These are phyloP conservation scores for Palloptera scutellata DNA, from an alignment of 2,888 invertebrate species.

Conservation along the genomic window DNA sequence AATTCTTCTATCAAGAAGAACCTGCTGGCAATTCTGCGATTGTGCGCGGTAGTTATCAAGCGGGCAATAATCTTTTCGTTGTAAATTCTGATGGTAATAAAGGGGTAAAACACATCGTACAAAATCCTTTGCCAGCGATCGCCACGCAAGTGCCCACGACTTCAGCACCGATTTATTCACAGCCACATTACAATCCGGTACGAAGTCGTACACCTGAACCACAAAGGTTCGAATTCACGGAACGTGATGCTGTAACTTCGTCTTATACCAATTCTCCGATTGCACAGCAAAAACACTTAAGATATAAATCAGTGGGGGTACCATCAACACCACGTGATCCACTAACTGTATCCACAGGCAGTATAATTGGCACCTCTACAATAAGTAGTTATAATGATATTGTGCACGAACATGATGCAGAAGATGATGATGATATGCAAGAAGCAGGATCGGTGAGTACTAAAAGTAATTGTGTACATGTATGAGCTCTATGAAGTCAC, in stretches of 20 bases:
- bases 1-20: slow-evolving; percentile 52
- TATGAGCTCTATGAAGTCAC: too few relatives aligned
- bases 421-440: slow-evolving; percentile 53
- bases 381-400: background rate
- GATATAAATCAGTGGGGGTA: slow-evolving; percentile 29
- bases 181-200: slow-evolving; percentile 40
- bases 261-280: slow-evolving; percentile 55
- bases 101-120: slow-evolving; percentile 52
- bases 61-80: slow-evolving; percentile 53
- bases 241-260: slow-evolving; percentile 58
- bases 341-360: slow-evolving; percentile 18
- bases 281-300: slow-evolving; percentile 35
- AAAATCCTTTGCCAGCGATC: slow-evolving; percentile 41
- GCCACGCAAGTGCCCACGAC: slow-evolving; percentile 34
- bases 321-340: slow-evolving; percentile 33
- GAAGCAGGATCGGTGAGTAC: slow-evolving; percentile 49
- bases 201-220: slow-evolving; percentile 53
- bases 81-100: slow-evolving; percentile 59
- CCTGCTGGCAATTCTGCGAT: slow-evolving; percentile 45
- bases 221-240: slow-evolving; percentile 59
- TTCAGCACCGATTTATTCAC: slow-evolving; percentile 35
- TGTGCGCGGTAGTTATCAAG: slow-evolving; percentile 56
- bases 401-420: slow-evolving; percentile 42
- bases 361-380: slow-evolving; percentile 23
- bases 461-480: too few relatives aligned